Percentiles rank a stretch among this genome's conserved stretches.
These are phyloP conservation scores for Stratiomys singularior DNA, from an alignment of 2,888 invertebrate genomes.

Conservation along the genomic window DNA sequence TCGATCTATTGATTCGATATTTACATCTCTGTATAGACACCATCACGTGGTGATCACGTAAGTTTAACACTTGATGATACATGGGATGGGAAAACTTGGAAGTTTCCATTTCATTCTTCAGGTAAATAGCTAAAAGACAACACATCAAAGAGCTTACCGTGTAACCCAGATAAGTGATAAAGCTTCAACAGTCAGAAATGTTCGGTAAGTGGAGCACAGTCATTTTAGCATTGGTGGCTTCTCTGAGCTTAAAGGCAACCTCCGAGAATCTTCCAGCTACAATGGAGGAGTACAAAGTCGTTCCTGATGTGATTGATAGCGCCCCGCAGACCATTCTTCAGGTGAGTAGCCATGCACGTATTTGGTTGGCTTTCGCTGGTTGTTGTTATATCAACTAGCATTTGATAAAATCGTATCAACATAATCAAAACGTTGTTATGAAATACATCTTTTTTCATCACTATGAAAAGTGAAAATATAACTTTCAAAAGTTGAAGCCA, in stretches of 20 bases:
- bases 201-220: neutral
- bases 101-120: neutral
- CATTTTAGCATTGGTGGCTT: neutral
- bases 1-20: too few species aligned
- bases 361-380: too few species aligned
- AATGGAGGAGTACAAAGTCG: slow-evolving; percentile 66
- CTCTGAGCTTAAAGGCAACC: neutral
- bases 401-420: too few species aligned
- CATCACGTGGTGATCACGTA: too few species aligned
- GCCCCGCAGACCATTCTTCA: slow-evolving; percentile 55
- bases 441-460: too few species aligned
- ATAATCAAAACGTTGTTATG: too few species aligned
- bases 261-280: neutral
- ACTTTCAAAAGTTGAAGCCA: too few species aligned
- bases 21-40: too few species aligned
- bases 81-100: neutral
- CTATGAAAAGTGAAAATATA: too few species aligned
- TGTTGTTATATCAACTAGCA: too few species aligned
- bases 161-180: neutral
- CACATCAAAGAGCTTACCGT: neutral
- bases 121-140: neutral
- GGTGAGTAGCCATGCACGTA: slow-evolving; percentile 54
- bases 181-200: neutral
- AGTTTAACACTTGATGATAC: neutral
- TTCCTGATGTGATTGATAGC: slow-evolving; percentile 51